phyloP scores from a whole-genome alignment of 2,797 vertebrate species.

The Siniperca scherzeri region DNA sequence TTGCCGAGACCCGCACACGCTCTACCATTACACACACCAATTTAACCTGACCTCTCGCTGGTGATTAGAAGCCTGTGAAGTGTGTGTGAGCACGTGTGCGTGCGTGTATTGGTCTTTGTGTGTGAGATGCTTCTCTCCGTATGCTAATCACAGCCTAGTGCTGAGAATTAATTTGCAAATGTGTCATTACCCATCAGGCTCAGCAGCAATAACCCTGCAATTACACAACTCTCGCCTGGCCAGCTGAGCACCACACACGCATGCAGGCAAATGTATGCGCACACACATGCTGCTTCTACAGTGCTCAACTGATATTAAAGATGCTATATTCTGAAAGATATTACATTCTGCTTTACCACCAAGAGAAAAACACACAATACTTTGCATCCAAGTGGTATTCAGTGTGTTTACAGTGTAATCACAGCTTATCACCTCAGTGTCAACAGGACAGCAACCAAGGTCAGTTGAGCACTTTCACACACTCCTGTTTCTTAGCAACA shows the following conservation, averaged over 20 bases:
- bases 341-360: slow-evolving; percentile 9
- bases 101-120: slow-evolving; percentile 61
- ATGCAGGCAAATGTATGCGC: slow-evolving; percentile 40
- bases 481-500: slow-evolving; percentile 77
- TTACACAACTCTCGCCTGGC: slow-evolving; percentile 91
- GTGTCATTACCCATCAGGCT: slow-evolving; percentile 98
- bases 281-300: slow-evolving; percentile 36
- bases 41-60: slow-evolving; percentile 79
- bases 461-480: slow-evolving; percentile 72
- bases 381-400: slow-evolving; percentile 32
- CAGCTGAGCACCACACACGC: slow-evolving; percentile 84
- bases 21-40: slow-evolving; percentile 68
- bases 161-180: slow-evolving; percentile 99
- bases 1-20: slow-evolving; percentile 64
- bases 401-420: slow-evolving; percentile 62
- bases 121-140: slow-evolving; percentile 88
- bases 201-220: slow-evolving; percentile 97
- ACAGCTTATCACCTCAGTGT: slow-evolving; percentile 68
- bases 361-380: slow-evolving; percentile 21
- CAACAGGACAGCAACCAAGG: slow-evolving; percentile 72
- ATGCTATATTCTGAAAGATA: slow-evolving; percentile 28
- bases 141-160: slow-evolving; percentile 92
- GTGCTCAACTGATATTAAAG: slow-evolving; percentile 24
- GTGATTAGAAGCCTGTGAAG: slow-evolving; percentile 75
- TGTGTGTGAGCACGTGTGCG: slow-evolving; percentile 59